These are phyloP conservation scores for Thumatha senex DNA, from an alignment of 2,888 invertebrate genomes.

Conservation along the genomic window DNA sequence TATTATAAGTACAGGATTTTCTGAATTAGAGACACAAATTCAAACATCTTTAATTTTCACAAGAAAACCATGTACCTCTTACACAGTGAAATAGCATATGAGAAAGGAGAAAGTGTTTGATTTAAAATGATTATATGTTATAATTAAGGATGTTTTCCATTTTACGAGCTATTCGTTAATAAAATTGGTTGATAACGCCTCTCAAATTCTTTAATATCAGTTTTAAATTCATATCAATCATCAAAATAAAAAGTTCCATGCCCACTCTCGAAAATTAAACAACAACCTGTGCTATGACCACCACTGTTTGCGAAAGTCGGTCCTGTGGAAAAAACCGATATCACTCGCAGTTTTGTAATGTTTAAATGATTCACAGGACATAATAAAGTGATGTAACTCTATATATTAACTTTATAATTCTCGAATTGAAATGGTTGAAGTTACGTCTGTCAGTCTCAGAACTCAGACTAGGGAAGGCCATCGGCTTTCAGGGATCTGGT, in stretches of 20 bases:
- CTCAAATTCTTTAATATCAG: neutral
- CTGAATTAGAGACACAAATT: too few relatives aligned
- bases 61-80: neutral
- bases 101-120: neutral
- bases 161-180: neutral
- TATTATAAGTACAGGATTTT: too few relatives aligned
- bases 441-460: too few relatives aligned
- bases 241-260: neutral
- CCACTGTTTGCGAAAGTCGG: constrained; percentile 8
- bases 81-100: neutral
- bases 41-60: too few relatives aligned
- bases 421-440: too few relatives aligned
- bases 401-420: too few relatives aligned
- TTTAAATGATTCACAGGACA: too few relatives aligned
- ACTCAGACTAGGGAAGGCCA: too few relatives aligned
- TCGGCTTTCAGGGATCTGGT: too few relatives aligned
- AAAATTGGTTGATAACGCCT: neutral
- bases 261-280: neutral
- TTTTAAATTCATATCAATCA: neutral
- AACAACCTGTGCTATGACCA: constrained; percentile 1
- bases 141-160: neutral
- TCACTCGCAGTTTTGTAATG: neutral
- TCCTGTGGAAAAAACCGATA: neutral
- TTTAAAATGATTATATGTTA: too few relatives aligned
- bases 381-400: too few relatives aligned